Percentiles rank a stretch among this genome's conserved stretches.
Evolutionary conservation across 2,797 vertebrate genomes (phyloP).

Genomic region (Falco cherrug): DNA sequence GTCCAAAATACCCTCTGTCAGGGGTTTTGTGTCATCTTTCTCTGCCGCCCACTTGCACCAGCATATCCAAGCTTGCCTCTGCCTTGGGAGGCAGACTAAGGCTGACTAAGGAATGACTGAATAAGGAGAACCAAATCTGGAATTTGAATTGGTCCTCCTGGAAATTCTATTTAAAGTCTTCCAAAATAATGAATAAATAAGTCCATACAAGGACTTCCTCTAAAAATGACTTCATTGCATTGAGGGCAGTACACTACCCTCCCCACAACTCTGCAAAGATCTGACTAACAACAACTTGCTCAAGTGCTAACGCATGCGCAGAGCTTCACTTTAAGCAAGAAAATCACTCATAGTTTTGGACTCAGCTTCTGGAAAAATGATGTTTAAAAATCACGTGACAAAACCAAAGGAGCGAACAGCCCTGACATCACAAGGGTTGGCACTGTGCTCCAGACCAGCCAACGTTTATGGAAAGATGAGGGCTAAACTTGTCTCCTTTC

Average conservation of each 20-base stretch:
- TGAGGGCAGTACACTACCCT: neutral
- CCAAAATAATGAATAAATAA: neutral
- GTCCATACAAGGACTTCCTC: slow-evolving; percentile 18
- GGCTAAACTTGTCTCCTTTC: neutral
- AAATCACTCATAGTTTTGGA: neutral
- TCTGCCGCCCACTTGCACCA: neutral
- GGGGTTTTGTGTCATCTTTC: neutral
- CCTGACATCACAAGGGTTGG: neutral
- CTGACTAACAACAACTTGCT: neutral
- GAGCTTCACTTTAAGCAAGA: neutral
- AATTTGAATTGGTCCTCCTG: neutral
- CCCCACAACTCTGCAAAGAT: neutral
- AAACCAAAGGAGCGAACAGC: neutral
- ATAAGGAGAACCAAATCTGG: neutral
- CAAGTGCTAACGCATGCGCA: neutral
- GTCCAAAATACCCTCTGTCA: neutral
- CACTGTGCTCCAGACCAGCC: neutral
- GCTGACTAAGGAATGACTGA: neutral
- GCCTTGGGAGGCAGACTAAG: neutral
- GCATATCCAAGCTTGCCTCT: neutral
- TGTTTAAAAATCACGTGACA: neutral
- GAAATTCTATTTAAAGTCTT: slow-evolving; percentile 24
- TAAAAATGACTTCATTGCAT: neutral
- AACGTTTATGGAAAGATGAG: neutral
- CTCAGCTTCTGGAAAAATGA: neutral